Conservation (phyloP, 2,113 vertebrate genomes). For the Gorsachius goisagi region DNA sequence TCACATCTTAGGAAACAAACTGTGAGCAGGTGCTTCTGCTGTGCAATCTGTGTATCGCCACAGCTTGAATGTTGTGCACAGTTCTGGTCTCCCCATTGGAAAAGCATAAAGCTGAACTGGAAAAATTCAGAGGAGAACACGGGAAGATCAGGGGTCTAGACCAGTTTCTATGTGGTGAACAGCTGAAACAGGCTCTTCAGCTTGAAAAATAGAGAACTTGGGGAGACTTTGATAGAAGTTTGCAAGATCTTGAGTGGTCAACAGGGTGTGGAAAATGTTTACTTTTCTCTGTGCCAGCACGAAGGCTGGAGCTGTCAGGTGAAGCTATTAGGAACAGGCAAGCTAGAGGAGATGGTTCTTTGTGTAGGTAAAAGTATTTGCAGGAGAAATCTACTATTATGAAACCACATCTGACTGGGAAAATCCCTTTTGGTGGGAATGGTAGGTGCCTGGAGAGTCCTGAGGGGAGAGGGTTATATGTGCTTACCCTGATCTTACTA, state of each 20-base stretch:
- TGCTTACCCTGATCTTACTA: neutral
- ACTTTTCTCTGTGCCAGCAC: neutral
- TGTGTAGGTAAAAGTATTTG: neutral
- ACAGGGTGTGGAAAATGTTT: neutral
- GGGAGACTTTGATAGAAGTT: neutral
- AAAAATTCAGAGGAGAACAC: neutral
- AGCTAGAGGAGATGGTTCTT: neutral
- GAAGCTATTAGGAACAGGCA: neutral
- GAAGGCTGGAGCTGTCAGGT: neutral
- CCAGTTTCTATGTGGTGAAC: neutral
- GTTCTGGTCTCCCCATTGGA: neutral
- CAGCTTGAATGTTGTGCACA: neutral
- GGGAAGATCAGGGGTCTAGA: neutral
- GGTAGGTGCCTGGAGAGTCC: neutral
- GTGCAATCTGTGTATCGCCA: neutral
- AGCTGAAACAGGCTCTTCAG: neutral
- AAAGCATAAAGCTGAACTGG: neutral
- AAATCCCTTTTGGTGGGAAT: neutral
- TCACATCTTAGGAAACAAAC: neutral
- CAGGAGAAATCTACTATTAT: neutral
- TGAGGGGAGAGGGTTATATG: neutral
- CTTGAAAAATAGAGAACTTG: neutral
- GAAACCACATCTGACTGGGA: neutral
- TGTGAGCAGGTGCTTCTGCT: neutral
- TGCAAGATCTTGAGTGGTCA: neutral